A percentile compares a stretch with the other conserved stretches of the same genome.
phyloP scores from a whole-genome alignment of 2,113 vertebrate genomes.

The Podilymbus podiceps region DNA sequence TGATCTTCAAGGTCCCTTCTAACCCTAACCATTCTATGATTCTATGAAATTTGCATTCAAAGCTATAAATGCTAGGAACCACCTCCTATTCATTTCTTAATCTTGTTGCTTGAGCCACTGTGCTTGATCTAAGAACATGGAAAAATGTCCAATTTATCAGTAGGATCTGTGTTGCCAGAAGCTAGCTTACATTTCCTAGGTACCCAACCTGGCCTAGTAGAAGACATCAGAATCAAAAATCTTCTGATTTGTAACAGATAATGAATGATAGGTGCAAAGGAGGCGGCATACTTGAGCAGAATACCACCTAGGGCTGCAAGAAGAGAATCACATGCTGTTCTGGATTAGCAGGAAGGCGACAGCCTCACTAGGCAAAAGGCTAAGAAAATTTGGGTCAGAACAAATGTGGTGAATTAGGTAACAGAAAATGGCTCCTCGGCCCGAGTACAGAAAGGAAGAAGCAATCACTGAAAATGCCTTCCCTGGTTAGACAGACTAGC shows the following conservation, averaged over 20 bases:
- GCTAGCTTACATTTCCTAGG: neutral
- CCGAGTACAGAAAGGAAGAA: neutral
- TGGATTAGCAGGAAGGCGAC: neutral
- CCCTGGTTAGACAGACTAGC: neutral
- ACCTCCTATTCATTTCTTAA: neutral
- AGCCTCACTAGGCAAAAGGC: neutral
- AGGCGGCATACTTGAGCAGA: neutral
- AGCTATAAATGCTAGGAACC: neutral
- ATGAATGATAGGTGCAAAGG: neutral
- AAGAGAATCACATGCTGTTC: neutral
- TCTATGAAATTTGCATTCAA: neutral
- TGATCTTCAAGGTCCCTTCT: too few relatives aligned
- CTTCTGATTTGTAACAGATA: neutral
- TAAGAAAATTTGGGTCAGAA: neutral
- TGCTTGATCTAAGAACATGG: neutral
- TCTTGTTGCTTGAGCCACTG: neutral
- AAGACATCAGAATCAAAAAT: neutral
- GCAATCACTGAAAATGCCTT: constrained; percentile 5
- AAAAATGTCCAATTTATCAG: neutral
- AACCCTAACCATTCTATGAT: too few relatives aligned
- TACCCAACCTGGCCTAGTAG: neutral
- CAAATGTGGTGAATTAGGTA: neutral
- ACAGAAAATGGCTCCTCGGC: neutral
- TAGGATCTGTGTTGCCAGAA: neutral
- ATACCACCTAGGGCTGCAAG: neutral